These are phyloP conservation scores for Drosophila cardini DNA, from an alignment of 1,140 invertebrate genomes.

Conservation along the genomic window DNA sequence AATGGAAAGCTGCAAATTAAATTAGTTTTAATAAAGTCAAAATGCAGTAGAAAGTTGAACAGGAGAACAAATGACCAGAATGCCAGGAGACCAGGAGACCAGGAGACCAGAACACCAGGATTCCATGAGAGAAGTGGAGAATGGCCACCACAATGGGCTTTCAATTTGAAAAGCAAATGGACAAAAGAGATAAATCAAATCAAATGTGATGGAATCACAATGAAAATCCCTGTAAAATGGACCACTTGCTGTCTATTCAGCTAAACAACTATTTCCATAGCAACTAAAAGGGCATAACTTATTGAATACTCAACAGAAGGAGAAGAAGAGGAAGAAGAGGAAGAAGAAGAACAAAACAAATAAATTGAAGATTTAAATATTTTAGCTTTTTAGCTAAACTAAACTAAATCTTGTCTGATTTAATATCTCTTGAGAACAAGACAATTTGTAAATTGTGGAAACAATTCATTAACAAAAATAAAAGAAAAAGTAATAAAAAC, in stretches of 20 bases:
- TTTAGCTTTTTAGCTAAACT: too few species aligned
- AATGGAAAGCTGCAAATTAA: conserved; percentile 66
- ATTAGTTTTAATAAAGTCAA: conserved; percentile 80
- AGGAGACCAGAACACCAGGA: too few species aligned
- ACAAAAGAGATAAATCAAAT: conserved; percentile 31
- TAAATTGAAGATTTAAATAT: not conserved
- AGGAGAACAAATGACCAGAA: not conserved
- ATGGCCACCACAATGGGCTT: conserved; percentile 44
- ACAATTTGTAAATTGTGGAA: too few species aligned
- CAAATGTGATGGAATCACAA: conserved; percentile 23
- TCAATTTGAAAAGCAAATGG: conserved; percentile 69
- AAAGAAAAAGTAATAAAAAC: too few species aligned
- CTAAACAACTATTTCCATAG: conserved; percentile 1
- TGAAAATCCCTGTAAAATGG: conserved; percentile 9
- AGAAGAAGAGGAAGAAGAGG: not conserved
- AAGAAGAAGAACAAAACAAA: not conserved
- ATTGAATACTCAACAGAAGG: not conserved
- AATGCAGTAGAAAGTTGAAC: conserved; percentile 63
- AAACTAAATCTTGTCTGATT: too few species aligned
- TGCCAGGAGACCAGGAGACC: too few species aligned
- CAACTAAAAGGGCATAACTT: not conserved
- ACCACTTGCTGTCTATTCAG: not conserved
- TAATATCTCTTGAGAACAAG: too few species aligned
- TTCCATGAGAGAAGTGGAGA: too few species aligned
- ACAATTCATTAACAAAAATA: too few species aligned